These are phyloP conservation scores for Lydus trimaculatus DNA, from an alignment of 2,888 invertebrate species.

Conservation along the genomic window DNA sequence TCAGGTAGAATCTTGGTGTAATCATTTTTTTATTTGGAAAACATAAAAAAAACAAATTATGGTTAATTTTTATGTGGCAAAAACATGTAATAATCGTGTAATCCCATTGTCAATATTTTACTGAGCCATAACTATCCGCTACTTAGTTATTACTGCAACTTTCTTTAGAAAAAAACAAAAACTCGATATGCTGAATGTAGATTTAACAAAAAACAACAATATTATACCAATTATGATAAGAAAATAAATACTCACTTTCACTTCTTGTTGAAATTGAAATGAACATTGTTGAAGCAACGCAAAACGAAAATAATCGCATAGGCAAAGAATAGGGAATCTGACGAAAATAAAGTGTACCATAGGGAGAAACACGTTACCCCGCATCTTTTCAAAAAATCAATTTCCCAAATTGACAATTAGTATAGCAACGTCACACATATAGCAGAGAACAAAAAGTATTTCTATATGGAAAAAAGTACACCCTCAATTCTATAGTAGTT, in stretches of 20 bases:
- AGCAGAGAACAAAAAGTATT: not conserved
- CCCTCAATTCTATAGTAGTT: not conserved
- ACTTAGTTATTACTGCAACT: not conserved
- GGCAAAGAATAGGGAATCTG: not conserved
- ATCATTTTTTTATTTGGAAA: too few species aligned
- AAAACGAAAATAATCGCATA: not conserved
- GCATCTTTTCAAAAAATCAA: not conserved
- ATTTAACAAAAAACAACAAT: not conserved
- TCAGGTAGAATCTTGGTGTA: too few species aligned
- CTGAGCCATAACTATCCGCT: not conserved
- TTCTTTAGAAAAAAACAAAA: too few species aligned
- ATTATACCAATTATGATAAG: not conserved
- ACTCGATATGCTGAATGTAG: too few species aligned
- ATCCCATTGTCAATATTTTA: not conserved
- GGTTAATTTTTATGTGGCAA: too few species aligned
- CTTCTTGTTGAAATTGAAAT: not conserved
- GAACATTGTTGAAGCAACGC: not conserved
- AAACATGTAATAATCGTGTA: too few species aligned
- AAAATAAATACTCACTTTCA: not conserved
- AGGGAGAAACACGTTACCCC: not conserved
- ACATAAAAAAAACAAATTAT: too few species aligned
- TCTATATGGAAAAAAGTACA: not conserved
- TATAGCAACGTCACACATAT: not conserved
- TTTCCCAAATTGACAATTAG: conserved; percentile 7
- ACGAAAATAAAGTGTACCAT: not conserved